Base-by-base conservation (phyloP, 2,113 vertebrate genomes). In the Pungitius pungitius region DNA sequence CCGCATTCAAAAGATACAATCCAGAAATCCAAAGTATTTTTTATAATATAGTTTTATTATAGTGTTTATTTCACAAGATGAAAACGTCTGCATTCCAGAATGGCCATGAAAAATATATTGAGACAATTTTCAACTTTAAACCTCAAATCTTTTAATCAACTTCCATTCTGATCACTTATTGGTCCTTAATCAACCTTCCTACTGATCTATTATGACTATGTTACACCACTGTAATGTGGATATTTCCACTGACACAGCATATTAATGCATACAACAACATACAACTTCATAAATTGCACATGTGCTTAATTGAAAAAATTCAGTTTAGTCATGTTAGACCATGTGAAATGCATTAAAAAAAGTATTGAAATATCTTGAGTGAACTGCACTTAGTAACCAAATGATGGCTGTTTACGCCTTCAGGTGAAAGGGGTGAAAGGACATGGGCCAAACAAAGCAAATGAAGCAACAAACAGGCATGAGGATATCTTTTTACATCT, bases 381-480 rank as follows among this genome's bases (percentile, higher is more conserved):
- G 64, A 37, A 51, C 63, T 66, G 20, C 57, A 73, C 60, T 82
- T 68, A 81, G 70, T 54, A 80, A 67, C 72, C 76, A 56, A 64
- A 84, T 30, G 1, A 5, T 30, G 30, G 30, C 6, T 30, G 30
- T 66, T 78, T 86, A 89, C 85, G 64, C 82, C 51, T 69, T 67
- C 11, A 60, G 35, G 30, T 67, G 80, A 78, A 65, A 84, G 54
- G 59, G 24, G 85, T 24, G 57, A 56, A 37, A 69, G 37, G n/a
- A 30, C 37, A 39, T 54, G 42, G 47, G n/a, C 26, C n/a, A n/a
- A n/a, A n/a, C n/a, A n/a, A n/a, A n/a, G n/a, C 51, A 24, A 59
- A 61, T 22, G 18, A 4, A 52, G 42, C 68, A 70, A 75, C 65
- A 75, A 71, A 82, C 20, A 51, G 49, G 71, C 71, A 72, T 33